Base-by-base conservation (phyloP, 2,888 invertebrate genomes). In the Taenaris catops region DNA sequence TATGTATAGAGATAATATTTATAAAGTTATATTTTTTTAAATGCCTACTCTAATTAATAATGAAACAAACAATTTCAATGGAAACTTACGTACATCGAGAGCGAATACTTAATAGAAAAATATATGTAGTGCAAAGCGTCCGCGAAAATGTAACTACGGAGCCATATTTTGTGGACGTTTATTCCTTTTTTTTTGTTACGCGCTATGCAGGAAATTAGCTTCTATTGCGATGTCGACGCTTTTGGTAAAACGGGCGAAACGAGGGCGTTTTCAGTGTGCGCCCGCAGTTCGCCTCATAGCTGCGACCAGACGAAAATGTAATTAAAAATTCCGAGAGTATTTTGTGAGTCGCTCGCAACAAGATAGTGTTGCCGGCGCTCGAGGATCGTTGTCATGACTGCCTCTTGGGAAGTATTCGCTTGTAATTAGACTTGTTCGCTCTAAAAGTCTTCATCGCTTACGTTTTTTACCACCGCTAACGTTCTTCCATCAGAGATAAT, bases 251-350 rank as follows among this genome's bases (percentile, higher is more conserved):
- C 80, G 84, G 66, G 71, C 65, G 69, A 74, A 81, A 78, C 76
- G 80, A 76, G 79, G 72, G 67, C 72, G 71, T 63, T 66, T 60
- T 73, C 70, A 68, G 65, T 66, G 62, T 61, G 63, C 63, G 69
- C 69, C 68, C 75, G 60, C 72, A 69, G 70, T 59, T 58, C 60
- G 69, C 63, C 73, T 76, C 79, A 71, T 73, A 76, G 73, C 72
- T 59, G 65, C 76, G 69, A 79, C 83, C 83, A 79, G 75, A 75
- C 83, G 75, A 81, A 86, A 86, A 86, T 81, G 83, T 83, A 84
- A 84, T 86, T 84, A 86, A 86, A 86, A 84, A 86, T 86, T 86
- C 84, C 84, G 73, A 68, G 81, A 80, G 76, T 78, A 86, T 84
- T 86, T 84, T 79, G 72, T 69, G 67, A 71, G 69, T 63, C 64